phyloP scores from a whole-genome alignment of 2,797 vertebrate species.

The Melanotaenia pygmaea region DNA sequence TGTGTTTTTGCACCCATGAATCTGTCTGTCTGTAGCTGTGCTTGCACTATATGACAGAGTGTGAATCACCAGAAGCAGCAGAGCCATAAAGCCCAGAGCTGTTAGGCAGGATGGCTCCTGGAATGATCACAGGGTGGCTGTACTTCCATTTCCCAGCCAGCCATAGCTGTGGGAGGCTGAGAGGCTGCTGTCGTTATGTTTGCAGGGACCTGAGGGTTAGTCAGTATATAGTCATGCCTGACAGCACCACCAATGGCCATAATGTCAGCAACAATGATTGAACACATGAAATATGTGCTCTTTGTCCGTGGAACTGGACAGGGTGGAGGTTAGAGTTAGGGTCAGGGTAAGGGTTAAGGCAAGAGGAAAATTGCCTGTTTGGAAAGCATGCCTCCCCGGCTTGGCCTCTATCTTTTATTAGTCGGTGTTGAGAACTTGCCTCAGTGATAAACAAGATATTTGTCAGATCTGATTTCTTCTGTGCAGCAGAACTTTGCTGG shows the following conservation, averaged over 20 bases:
- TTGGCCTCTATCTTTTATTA: slow-evolving; percentile 61
- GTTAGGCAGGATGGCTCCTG: slow-evolving; percentile 77
- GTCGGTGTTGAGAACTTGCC: slow-evolving; percentile 51
- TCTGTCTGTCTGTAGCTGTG: slow-evolving; percentile 68
- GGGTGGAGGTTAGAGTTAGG: slow-evolving; percentile 74
- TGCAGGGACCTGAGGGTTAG: slow-evolving; percentile 63
- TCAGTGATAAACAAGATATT: slow-evolving; percentile 72
- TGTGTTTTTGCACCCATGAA: slow-evolving; percentile 55
- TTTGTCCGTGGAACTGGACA: slow-evolving; percentile 75
- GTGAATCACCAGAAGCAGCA: slow-evolving; percentile 73
- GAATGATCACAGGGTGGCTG: slow-evolving; percentile 75
- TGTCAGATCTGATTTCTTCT: slow-evolving; percentile 68
- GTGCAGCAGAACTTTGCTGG: slow-evolving; percentile 53
- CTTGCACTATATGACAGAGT: slow-evolving; percentile 71
- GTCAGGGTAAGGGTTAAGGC: slow-evolving; percentile 79
- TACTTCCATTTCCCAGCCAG: slow-evolving; percentile 66
- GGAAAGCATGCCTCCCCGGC: slow-evolving; percentile 49
- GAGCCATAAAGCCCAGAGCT: slow-evolving; percentile 77
- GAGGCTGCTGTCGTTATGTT: slow-evolving; percentile 49
- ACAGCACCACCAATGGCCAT: slow-evolving; percentile 75
- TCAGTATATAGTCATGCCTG: slow-evolving; percentile 69
- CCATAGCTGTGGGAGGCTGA: slow-evolving; percentile 64
- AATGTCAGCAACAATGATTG: slow-evolving; percentile 78
- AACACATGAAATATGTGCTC: slow-evolving; percentile 81
- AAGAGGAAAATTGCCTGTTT: slow-evolving; percentile 77